phyloP scores from a whole-genome alignment of 2,888 invertebrate genomes.

The Apamea monoglypha region DNA sequence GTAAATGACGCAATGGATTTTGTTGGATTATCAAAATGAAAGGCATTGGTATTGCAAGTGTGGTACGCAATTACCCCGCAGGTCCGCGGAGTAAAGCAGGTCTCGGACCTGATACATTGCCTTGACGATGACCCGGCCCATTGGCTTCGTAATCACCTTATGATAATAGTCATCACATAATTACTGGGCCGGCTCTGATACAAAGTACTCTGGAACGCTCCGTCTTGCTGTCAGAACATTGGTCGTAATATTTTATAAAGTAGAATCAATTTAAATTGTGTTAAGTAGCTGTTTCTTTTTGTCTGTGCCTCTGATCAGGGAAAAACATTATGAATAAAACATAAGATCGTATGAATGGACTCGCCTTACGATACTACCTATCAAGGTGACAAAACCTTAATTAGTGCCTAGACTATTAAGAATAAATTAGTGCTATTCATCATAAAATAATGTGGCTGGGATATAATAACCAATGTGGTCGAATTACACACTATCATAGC shows the following conservation, averaged over 20 bases:
- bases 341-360: background rate
- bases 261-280: slow-evolving; percentile 25
- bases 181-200: slow-evolving; percentile 22
- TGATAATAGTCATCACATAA: slow-evolving; percentile 39
- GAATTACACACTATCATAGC: background rate
- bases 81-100: no score
- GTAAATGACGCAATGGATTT: background rate
- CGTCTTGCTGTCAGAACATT: slow-evolving; percentile 10
- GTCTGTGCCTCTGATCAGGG: background rate
- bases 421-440: background rate
- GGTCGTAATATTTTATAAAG: slow-evolving; percentile 22
- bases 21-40: background rate
- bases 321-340: background rate
- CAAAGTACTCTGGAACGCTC: slow-evolving; percentile 19
- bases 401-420: no score
- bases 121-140: background rate
- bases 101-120: no score
- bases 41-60: background rate
- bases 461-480: background rate
- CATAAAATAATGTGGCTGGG: no score
- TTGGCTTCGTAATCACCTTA: slow-evolving; percentile 10
- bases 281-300: slow-evolving; percentile 5
- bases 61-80: no score
- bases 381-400: background rate
- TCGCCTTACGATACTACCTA: no score